Evolutionary conservation across 2,888 invertebrate species (phyloP), one percentile per base, ranked within the genome.

Genomic region (Hedya salicella): DNA sequence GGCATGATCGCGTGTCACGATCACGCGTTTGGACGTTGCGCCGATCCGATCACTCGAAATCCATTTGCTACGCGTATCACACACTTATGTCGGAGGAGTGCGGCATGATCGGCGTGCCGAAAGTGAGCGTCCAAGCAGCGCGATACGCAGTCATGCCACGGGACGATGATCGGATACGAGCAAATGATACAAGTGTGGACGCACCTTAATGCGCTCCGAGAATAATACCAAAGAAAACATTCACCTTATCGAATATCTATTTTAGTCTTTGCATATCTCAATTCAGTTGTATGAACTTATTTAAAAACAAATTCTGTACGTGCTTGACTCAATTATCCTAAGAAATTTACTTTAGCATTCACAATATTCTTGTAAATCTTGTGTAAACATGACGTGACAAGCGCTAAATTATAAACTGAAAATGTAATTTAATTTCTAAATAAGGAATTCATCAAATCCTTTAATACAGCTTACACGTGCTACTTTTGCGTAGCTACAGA

Each of bases 241-340:
- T 52, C n/a, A 21, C 54, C 40, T 8, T 25, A 40, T 9, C 40
- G 39, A 39, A 14, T 8, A n/a, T 21, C 39, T 40, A 21, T 39
- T 39, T 25, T 42, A 14, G 9, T n/a, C 17, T 53, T 53, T 40
- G 14, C 53, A 53, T 53, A 25, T 54, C 25, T 54, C 1, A 11
- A 25, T 54, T 54, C 54, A 42, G 11, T 14, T 53, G 19, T 25
- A 54, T 54, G 54, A 54, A 54, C 25, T 54, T 25, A 54, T 54
- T 54, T 42, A 9, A 42, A 54, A 54, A 54, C 40, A 54, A 54
- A 54, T 21, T 54, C 6, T 17, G n/a, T 39, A 21, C 19, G 5
- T 13, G 3, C 4, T n/a, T 40, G 14, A 25, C 14, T 54, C 1
- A 42, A 42, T 54, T 54, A 25, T 42, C 21, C 25, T 54, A 2